Evolutionary conservation across 2,113 vertebrate species (phyloP).

Genomic region (Helogale parvula): DNA sequence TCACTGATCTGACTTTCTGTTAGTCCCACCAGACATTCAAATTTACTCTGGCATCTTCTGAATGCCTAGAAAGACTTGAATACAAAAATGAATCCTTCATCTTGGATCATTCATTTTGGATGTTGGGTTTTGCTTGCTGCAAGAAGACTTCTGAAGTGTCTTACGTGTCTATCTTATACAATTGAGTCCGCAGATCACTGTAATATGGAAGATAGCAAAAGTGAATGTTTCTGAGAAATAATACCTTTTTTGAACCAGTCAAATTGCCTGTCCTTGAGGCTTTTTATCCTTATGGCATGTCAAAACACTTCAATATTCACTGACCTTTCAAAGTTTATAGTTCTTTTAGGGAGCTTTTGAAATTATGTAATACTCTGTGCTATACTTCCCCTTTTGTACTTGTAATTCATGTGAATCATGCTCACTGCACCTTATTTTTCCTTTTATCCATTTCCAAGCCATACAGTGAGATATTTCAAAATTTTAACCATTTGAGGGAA

Average conservation of each 20-base stretch:
- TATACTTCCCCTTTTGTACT: slow-evolving; percentile 62
- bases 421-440: slow-evolving; percentile 31
- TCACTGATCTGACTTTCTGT: neutral
- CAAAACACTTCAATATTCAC: slow-evolving; percentile 65
- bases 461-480: neutral
- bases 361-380: slow-evolving; percentile 55
- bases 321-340: slow-evolving; percentile 68
- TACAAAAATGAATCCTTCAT: slow-evolving; percentile 16
- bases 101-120: slow-evolving; percentile 24
- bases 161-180: neutral
- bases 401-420: slow-evolving; percentile 48
- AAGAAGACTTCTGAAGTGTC: slow-evolving; percentile 55
- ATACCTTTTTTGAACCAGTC: slow-evolving; percentile 62
- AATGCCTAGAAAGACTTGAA: neutral
- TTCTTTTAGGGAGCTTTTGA: slow-evolving; percentile 57
- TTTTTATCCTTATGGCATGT: slow-evolving; percentile 50
- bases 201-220: slow-evolving; percentile 73
- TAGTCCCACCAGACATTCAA: neutral
- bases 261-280: slow-evolving; percentile 65
- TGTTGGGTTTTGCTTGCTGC: neutral
- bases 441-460: slow-evolving; percentile 17
- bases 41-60: neutral
- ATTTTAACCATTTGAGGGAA: slow-evolving; percentile 16
- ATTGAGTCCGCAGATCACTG: slow-evolving; percentile 67
- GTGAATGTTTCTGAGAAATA: slow-evolving; percentile 72